These are phyloP conservation scores for Pangasianodon gigas DNA, from an alignment of 2,113 vertebrate genomes.

Conservation along the genomic window DNA sequence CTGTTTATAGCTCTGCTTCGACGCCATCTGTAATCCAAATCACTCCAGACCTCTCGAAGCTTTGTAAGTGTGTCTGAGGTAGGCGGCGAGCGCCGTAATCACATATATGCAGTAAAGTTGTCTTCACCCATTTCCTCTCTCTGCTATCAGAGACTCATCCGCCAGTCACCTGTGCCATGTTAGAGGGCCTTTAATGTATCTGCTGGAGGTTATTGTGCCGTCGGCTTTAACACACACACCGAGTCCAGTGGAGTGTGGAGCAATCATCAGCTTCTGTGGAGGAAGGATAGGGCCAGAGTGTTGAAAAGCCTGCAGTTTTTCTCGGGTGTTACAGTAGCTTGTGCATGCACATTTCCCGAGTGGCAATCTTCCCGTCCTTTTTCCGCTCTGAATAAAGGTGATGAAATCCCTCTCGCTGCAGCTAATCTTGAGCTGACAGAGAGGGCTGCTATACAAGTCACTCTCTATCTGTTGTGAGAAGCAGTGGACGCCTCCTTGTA, in stretches of 20 bases:
- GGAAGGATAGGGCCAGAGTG: slow-evolving; percentile 51
- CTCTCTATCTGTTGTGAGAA: slow-evolving; percentile 58
- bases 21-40: slow-evolving; percentile 47
- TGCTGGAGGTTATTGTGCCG: slow-evolving; percentile 54
- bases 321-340: slow-evolving; percentile 55
- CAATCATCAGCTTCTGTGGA: slow-evolving; percentile 54
- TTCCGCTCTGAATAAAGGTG: slow-evolving; percentile 60
- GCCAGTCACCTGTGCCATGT: slow-evolving; percentile 56
- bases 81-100: slow-evolving; percentile 48
- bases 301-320: slow-evolving; percentile 50
- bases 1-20: slow-evolving; percentile 50
- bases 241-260: slow-evolving; percentile 55
- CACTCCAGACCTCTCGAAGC: slow-evolving; percentile 51
- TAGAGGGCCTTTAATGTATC: slow-evolving; percentile 59
- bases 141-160: slow-evolving; percentile 57
- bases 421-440: slow-evolving; percentile 62
- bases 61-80: slow-evolving; percentile 44
- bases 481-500: slow-evolving; percentile 56
- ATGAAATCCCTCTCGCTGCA: slow-evolving; percentile 59
- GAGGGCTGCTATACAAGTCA: slow-evolving; percentile 55
- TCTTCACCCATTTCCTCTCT: slow-evolving; percentile 55
- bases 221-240: slow-evolving; percentile 46
- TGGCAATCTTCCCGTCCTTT: slow-evolving; percentile 58
- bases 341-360: slow-evolving; percentile 60
- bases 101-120: slow-evolving; percentile 49